A percentile compares a stretch with the other conserved stretches of the same genome.
phyloP scores from a whole-genome alignment of 2,797 vertebrate species.

The Lutjanus argentimaculatus region DNA sequence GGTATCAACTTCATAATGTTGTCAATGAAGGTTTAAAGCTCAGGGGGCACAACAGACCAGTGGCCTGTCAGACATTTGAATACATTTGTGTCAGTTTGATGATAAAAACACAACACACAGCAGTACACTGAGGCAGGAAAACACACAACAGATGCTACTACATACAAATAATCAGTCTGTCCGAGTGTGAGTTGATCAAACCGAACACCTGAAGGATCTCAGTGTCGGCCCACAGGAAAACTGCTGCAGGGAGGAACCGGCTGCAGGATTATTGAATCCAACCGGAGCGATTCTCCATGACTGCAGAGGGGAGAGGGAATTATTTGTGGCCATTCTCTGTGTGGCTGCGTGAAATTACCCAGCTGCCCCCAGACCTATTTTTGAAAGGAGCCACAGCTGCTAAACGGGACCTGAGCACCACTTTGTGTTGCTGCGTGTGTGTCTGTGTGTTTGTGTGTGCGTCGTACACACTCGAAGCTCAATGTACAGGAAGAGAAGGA shows the following conservation, averaged over 20 bases:
- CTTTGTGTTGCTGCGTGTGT: not conserved
- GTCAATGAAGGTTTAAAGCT: not conserved
- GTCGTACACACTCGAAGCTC: not conserved
- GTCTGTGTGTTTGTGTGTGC: not conserved
- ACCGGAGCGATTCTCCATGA: slow-evolving; percentile 38
- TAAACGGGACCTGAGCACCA: slow-evolving; percentile 26
- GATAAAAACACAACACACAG: not conserved
- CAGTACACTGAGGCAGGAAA: not conserved
- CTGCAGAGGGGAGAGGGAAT: slow-evolving; percentile 31
- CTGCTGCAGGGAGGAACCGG: slow-evolving; percentile 30
- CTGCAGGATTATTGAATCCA: slow-evolving; percentile 58
- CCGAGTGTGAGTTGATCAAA: not conserved
- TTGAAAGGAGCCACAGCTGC: slow-evolving; percentile 61
- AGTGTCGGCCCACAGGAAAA: slow-evolving; percentile 42
- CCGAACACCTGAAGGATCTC: slow-evolving; percentile 47
- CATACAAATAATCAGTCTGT: not conserved
- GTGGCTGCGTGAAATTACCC: slow-evolving; percentile 65
- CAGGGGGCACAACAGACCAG: not conserved
- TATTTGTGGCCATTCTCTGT: slow-evolving; percentile 54
- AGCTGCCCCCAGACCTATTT: slow-evolving; percentile 68
- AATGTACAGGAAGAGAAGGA: not conserved
- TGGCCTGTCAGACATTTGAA: not conserved
- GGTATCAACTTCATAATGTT: not conserved
- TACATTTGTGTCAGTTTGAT: not conserved
- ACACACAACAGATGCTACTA: not conserved